Evolutionary conservation across 2,113 vertebrate species (phyloP).

Genomic region (Amia ocellicauda): DNA sequence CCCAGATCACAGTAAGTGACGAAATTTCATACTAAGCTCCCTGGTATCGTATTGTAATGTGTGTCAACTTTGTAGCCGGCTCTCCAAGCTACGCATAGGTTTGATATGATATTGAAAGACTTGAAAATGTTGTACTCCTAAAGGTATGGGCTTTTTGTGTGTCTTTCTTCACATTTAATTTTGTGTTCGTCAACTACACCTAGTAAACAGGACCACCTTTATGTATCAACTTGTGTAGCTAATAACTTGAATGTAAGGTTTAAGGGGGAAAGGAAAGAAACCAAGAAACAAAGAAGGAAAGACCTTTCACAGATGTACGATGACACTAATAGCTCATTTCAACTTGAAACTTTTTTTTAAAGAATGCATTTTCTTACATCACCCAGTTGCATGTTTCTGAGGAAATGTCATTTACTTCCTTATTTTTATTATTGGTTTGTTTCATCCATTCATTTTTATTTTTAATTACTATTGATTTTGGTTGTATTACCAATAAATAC

Average conservation of each 20-base stretch:
- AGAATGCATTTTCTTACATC: neutral
- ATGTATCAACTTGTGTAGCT: too few species aligned
- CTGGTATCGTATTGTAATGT: neutral
- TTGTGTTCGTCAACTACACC: neutral
- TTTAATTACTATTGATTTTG: constrained; percentile 43
- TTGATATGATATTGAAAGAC: neutral
- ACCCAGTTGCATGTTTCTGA: neutral
- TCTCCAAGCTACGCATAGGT: constrained; percentile 4
- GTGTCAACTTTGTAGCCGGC: neutral
- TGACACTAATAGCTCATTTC: too few species aligned
- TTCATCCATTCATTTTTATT: constrained; percentile 44
- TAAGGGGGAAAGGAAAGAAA: too few species aligned
- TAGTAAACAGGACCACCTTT: too few species aligned
- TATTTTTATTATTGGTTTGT: constrained; percentile 46
- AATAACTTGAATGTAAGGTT: too few species aligned
- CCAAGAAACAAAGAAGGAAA: too few species aligned
- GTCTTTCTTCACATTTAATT: neutral
- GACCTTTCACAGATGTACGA: too few species aligned
- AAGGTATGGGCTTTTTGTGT: neutral
- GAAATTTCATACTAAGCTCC: neutral
- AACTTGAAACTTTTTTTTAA: too few species aligned
- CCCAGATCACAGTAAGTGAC: neutral
- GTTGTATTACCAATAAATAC: constrained; percentile 68
- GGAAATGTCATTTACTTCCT: constrained; percentile 18
- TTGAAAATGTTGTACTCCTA: neutral